Conservation (phyloP, 2,113 vertebrate genomes). For the Progne subis region DNA sequence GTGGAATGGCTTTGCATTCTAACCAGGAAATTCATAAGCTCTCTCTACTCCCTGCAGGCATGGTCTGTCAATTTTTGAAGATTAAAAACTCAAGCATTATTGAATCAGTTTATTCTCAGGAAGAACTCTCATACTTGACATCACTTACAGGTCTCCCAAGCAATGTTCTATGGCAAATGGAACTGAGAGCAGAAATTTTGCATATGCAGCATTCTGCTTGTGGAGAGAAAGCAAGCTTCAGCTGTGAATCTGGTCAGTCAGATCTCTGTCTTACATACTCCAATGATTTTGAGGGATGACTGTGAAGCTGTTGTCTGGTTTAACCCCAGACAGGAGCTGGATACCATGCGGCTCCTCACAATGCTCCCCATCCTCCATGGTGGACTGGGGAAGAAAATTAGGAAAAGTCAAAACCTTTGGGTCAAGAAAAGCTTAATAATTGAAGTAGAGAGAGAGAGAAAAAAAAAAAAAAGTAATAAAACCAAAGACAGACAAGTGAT, state of each 20-base stretch:
- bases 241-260: background rate
- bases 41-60: background rate
- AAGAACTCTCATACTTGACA: background rate
- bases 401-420: background rate
- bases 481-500: background rate
- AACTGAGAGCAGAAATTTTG: background rate
- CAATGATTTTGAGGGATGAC: background rate
- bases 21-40: background rate
- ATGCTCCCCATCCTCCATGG: background rate
- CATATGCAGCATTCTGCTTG: background rate
- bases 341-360: background rate
- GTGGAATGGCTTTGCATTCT: conserved; percentile 4
- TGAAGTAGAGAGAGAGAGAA: background rate
- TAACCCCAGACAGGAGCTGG: background rate
- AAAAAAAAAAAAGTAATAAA: background rate
- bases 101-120: background rate
- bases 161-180: background rate
- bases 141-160: background rate
- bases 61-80: background rate
- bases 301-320: background rate
- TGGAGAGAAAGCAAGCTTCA: background rate
- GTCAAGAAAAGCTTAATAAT: background rate
- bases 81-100: background rate
- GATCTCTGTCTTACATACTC: rapidly evolving
- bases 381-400: background rate